Evolutionary conservation across 92 coral and sea anemone species (phyloP), one percentile per base, ranked within the genome.

Genomic region (Zoanthus sociatus): DNA sequence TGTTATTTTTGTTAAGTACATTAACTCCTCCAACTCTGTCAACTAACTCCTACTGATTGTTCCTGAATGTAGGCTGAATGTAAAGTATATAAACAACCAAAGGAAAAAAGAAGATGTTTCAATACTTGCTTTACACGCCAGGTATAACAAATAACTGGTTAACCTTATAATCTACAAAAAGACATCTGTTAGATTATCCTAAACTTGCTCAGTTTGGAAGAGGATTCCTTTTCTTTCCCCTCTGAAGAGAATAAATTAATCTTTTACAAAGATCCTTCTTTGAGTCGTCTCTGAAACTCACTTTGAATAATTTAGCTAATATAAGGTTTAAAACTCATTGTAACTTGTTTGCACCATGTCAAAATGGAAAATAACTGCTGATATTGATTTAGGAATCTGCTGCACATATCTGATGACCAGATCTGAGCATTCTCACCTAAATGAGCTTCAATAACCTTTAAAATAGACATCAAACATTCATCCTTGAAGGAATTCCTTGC

Each of bases 111-210:
- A 56, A 64, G 74, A 46, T 79, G 84, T 79, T 68, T 79, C 84
- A 79, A 79, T 61, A 79, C 84, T 79, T 79, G 84, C 84, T 79
- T 79, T 73, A n/a, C 55, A 26, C n/a, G 73, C 55, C 84, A 79
- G 84, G 84, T 79, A 79, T 66, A 63, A 46, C 37, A 37, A 63
- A 47, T 7, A 12, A 77, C 68, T 54, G 66, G 18, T 30, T 77
- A 77, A 30, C 21, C 82, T 11, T 76, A 76, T 11, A 31, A 30
- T 11, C 46, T 30, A 13, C 44, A 16, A 63, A 6, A 4, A 16
- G 9, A 63, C 26, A 61, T 61, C 69, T 16, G 9, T 63, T 63
- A 63, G 69, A 16, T 16, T 16, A 63, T 20, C 69, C 69, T 7
- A 15, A 63, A 17, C 30, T 7, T 6, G 4, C 30, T n/a, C 7